Base-by-base conservation (phyloP, 2,888 invertebrate species). In the Trachelus tabidus region DNA sequence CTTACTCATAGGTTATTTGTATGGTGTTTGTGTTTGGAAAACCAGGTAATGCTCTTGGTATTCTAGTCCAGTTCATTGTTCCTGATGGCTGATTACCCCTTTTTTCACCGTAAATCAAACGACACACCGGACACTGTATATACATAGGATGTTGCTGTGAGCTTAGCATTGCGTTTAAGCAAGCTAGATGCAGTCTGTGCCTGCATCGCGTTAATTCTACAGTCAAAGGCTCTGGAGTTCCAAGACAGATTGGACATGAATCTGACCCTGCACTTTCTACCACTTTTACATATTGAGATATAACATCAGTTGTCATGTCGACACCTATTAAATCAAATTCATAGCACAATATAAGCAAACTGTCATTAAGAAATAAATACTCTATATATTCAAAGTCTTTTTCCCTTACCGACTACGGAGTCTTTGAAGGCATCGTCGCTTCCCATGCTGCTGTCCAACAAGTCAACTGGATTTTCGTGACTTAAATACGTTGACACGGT, bases 401-500 rank as follows among this genome's bases (percentile, higher is more conserved):
- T 76, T 31, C 78, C 82, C 88, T 83, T 79, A 92, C 94, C 93
- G 81, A 93, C 92, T 87, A 93, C 92, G 74, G 93, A 92, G 79
- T 94, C 91, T 82, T 91, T 90, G 81, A 95, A 95, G 81, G 94
- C 95, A 88, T 96, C 96, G 90, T 96, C 96, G 87, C 95, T 95
- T 81, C 95, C 94, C 73, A 94, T 93, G 86, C 95, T 95, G 90
- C 95, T 95, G 91, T 96, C 95, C 75, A 96, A 90, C 82, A 96
- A 92, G 92, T 95, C 95, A 83, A 95, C 94, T 0, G 94, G 93
- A 92, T 96, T 96, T 91, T 96, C 97, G 84, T 96, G 97, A 90
- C 97, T 97, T 85, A 97, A 94, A 93, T 97, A 97, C 0, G 97
- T 97, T 79, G 97, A 97, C 40, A 97, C 96, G 15, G 97, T 97